These are phyloP conservation scores for Sycobia sp. DNA, from an alignment of 1,140 invertebrate species.

Conservation along the genomic window DNA sequence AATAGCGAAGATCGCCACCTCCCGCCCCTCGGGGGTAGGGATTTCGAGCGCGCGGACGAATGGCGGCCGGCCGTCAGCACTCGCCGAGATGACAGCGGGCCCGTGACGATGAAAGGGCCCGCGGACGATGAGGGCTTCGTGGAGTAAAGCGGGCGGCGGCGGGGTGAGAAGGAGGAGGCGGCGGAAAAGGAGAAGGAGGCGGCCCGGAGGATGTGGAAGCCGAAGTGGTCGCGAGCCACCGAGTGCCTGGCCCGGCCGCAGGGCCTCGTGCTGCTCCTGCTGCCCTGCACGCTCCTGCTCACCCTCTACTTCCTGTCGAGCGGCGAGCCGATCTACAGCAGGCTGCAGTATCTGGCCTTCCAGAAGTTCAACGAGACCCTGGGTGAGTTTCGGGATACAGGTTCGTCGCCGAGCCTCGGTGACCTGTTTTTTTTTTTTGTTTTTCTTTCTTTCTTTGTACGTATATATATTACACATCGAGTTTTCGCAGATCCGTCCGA, in stretches of 20 bases:
- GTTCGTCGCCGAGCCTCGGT: no score
- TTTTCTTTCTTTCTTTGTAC: no score
- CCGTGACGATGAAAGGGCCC: no score
- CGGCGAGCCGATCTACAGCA: conserved; percentile 38
- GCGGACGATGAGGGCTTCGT: no score
- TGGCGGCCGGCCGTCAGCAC: not conserved
- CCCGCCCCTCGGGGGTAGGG: no score
- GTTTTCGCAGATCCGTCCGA: no score
- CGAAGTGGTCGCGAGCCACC: conserved; percentile 26
- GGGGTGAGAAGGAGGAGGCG: not conserved
- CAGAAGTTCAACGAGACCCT: conserved; percentile 38
- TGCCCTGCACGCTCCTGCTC: conserved; percentile 47
- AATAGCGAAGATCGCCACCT: no score
- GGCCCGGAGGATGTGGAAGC: conserved; percentile 31
- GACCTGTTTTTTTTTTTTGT: no score
- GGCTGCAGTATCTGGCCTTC: conserved; percentile 41
- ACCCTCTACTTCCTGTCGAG: conserved; percentile 50
- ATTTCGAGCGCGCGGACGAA: not conserved
- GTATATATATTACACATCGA: no score
- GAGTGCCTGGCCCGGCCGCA: conserved; percentile 30
- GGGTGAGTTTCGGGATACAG: conserved; percentile 36
- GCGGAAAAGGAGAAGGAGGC: conserved; percentile 8
- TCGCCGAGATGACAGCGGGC: not conserved
- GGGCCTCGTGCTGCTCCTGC: conserved; percentile 43
- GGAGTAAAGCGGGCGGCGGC: not conserved